A percentile compares a stretch with the other conserved stretches of the same genome.
Evolutionary conservation across 2,113 vertebrate species (phyloP).

Genomic region (Equus quagga): DNA sequence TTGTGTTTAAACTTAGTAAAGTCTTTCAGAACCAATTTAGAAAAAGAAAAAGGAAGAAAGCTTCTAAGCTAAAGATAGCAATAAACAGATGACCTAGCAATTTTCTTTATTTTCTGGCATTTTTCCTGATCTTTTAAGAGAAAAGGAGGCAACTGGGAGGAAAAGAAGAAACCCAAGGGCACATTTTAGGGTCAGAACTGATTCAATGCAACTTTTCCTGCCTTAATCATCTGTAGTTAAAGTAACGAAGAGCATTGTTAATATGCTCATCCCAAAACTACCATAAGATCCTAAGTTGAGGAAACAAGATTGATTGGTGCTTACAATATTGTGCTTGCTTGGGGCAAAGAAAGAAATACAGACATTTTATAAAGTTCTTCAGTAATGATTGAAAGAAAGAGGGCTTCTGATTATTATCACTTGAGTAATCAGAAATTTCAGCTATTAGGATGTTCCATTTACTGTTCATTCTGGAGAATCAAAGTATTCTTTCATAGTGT

Average conservation of each 20-base stretch:
- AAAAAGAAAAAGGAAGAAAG: too few relatives aligned
- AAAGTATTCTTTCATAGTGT: not conserved
- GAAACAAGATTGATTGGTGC: not conserved
- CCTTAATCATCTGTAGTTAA: not conserved
- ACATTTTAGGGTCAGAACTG: not conserved
- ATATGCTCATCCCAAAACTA: not conserved
- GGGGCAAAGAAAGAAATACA: not conserved
- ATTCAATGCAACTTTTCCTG: not conserved
- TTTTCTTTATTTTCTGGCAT: not conserved
- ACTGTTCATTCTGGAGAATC: not conserved
- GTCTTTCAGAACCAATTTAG: not conserved
- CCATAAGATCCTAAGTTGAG: not conserved
- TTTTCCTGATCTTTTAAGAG: not conserved
- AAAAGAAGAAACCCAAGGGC: not conserved
- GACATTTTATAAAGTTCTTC: not conserved
- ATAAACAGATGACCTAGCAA: not conserved
- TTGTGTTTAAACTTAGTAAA: not conserved
- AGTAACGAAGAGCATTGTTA: not conserved
- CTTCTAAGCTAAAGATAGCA: not conserved
- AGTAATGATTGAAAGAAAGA: not conserved
- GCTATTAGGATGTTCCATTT: not conserved
- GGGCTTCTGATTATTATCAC: not conserved
- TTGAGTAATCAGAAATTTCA: not conserved
- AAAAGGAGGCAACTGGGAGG: not conserved
- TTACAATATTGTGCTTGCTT: not conserved